Conservation (phyloP, 2,797 vertebrate genomes). For the Pyrocephalus nanus region DNA sequence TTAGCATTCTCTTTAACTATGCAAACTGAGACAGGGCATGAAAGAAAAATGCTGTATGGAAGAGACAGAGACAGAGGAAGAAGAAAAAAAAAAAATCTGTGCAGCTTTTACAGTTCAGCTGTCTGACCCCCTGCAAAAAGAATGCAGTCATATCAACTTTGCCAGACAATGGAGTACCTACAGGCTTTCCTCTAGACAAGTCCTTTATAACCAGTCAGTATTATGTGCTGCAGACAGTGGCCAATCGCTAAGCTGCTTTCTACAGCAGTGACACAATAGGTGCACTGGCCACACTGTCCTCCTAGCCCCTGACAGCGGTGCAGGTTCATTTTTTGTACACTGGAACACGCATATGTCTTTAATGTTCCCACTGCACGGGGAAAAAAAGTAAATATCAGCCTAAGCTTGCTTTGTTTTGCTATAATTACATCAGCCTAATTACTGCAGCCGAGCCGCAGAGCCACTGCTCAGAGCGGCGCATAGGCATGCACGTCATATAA, state of each 20-base stretch:
- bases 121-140: slow-evolving; percentile 77
- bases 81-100: slow-evolving; percentile 56
- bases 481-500: slow-evolving; percentile 69
- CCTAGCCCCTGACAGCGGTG: slow-evolving; percentile 73
- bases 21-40: slow-evolving; percentile 76
- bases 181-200: slow-evolving; percentile 79
- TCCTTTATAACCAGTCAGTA: slow-evolving; percentile 83
- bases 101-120: slow-evolving; percentile 80
- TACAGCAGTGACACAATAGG: slow-evolving; percentile 83
- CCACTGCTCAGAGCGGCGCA: slow-evolving; percentile 64
- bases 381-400: not conserved
- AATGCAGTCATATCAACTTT: slow-evolving; percentile 85
- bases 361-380: slow-evolving; percentile 67
- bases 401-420: slow-evolving; percentile 65
- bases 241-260: slow-evolving; percentile 82
- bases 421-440: slow-evolving; percentile 79
- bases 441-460: slow-evolving; percentile 62
- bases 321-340: slow-evolving; percentile 75
- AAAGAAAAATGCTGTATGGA: slow-evolving; percentile 74
- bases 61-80: not conserved
- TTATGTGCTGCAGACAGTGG: slow-evolving; percentile 80
- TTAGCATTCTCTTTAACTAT: slow-evolving; percentile 81
- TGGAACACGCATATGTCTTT: slow-evolving; percentile 75
- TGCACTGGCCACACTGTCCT: slow-evolving; percentile 80
- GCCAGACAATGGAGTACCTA: slow-evolving; percentile 82